A percentile compares a stretch with the other conserved stretches of the same genome.
These are phyloP conservation scores for Sus cebifrons DNA, from an alignment of 2,797 vertebrate genomes.

Conservation along the genomic window DNA sequence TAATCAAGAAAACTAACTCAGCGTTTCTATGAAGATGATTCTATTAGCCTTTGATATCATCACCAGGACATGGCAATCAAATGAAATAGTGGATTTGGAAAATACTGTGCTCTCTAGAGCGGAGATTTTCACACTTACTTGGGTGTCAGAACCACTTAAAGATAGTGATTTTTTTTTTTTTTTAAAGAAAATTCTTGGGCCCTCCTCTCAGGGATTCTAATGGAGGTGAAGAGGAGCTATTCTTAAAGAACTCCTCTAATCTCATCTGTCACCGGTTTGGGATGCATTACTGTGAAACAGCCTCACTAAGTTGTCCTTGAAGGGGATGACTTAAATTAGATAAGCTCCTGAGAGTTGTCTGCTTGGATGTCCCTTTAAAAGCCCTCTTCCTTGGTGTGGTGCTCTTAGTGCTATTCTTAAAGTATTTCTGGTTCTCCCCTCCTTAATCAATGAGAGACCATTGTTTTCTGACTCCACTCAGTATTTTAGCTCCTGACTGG, in stretches of 20 bases:
- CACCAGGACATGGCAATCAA: neutral
- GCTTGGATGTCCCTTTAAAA: neutral
- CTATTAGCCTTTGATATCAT: neutral
- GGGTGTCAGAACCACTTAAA: neutral
- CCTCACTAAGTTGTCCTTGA: neutral
- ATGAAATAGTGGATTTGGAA: neutral
- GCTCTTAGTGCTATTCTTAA: neutral
- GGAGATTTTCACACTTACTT: neutral
- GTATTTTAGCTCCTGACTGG: neutral
- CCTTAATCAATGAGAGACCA: too few relatives aligned
- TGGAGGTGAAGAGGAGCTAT: neutral
- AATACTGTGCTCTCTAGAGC: neutral
- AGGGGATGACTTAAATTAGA: neutral
- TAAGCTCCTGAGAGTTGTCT: neutral
- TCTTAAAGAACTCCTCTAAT: neutral
- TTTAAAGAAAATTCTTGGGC: neutral
- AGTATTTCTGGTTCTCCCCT: neutral
- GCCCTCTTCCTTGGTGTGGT: neutral
- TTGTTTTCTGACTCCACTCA: neutral
- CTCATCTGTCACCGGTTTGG: neutral
- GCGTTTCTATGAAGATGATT: neutral
- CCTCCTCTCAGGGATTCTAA: fast-evolving
- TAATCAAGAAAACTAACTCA: neutral
- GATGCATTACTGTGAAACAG: neutral
- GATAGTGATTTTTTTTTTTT: neutral